Base-by-base conservation (phyloP, 2,797 vertebrate species). In the Jordanella pulchra region DNA sequence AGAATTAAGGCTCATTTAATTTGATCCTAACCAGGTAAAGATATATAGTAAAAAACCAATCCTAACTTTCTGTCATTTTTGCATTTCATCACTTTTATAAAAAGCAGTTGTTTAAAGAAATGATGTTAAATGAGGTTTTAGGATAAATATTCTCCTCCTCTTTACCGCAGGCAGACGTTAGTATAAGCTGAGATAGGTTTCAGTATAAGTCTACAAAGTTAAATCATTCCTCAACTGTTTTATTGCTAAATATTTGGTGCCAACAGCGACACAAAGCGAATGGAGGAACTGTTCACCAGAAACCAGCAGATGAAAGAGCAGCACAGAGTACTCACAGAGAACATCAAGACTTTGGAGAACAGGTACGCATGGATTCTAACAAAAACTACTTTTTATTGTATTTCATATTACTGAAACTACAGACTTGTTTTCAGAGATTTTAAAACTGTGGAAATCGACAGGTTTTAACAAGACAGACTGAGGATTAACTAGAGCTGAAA, bases 281-380 rank as follows among this genome's bases (percentile, higher is more conserved):
- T 98, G 73, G 98, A 99, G 84, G 97, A 99, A 78, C 73, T 99
- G 51, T 98, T 97, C 77, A 92, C 90, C 72, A 98, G 96, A 91
- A 99, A 99, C 91, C 97, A 98, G 58, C 96, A 97, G 67, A 92
- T 99, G 85, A 92, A 96, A 82, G 98, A 99, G 71, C 97, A 99
- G 67, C 97, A 99, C 80, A 94, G 95, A 67, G 78, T 93, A 0
- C 95, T 99, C 18, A 98, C 96, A 11, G 98, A 99, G 71, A 99
- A 98, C 23, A 94, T 99, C 15, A 96, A 97, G 79, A 96, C 95
- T 1, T 88, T 99, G 61, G 98, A 99, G 84, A 98, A 99, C 93
- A 97, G 97, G 97, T 98, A 84, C 30, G 0, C 11, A 1, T n/a
- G 0, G 23, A 32, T 21, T 21, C 11, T 42, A 42, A 10, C n/a